Base-by-base conservation (phyloP, 2,888 invertebrate genomes). In the Proisotoma minuta region DNA sequence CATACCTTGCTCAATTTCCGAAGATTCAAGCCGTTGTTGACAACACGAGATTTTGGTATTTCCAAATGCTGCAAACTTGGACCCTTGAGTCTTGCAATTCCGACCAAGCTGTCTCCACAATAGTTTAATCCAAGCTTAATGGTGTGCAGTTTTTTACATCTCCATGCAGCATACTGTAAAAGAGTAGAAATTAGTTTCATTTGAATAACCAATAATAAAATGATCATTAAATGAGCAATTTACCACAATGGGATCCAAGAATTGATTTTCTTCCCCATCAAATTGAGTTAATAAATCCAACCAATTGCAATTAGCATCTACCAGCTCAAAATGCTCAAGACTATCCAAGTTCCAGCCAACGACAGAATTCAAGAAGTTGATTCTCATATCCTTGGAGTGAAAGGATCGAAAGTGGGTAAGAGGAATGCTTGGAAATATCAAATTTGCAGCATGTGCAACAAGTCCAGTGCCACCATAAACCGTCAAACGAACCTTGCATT, bases 21-120 rank as follows among this genome's bases (percentile, higher is more conserved):
- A 5, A n/a, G 4, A 20, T 57, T 43, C 48, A 70, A 59, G 52
- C 64, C 68, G 50, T 65, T 62, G 50, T 66, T 70, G 18, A 70
- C 47, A 57, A 73, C 65, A 59, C 70, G 70, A 18, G 70, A 71
- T 68, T 81, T 79, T 12, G 85, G 83, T 66, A 86, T 81, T 72
- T 81, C 81, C 40, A 86, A 77, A 49, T 79, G 79, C 67, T 80
- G 80, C 68, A 86, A 77, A 28, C 79, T 79, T 23, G 79, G 75
- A 50, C 83, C 83, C 59, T 85, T 78, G 34, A 87, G 79, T 68
- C 86, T 80, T 40, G 84, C 83, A 56, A 87, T 84, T 23, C 85
- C 86, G 28, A 86, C 79, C 57, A 86, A 77, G 77, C 85, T 84
- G 69, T 84, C 82, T 62, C 82, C 82, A 67, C 79, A 80, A 75